Percentiles rank a stretch among this genome's conserved stretches.
These are phyloP conservation scores for Oreochromis tanganicae DNA, from an alignment of 2,113 vertebrate species.

Conservation along the genomic window DNA sequence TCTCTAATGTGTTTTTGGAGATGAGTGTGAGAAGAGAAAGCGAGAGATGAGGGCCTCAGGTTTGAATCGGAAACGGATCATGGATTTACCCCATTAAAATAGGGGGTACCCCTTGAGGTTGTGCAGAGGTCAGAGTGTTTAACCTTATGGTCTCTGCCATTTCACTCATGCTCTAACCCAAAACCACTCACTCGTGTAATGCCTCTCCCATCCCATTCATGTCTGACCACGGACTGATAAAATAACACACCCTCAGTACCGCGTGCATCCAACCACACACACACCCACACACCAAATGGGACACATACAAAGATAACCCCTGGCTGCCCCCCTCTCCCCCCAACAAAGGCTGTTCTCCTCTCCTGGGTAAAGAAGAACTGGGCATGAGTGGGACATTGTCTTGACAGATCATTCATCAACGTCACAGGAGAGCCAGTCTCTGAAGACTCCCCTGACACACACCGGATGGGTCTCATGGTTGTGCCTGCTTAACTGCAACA, in stretches of 20 bases:
- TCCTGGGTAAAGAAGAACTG: constrained; percentile 54
- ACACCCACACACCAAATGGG: constrained; percentile 18
- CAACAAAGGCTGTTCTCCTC: constrained; percentile 9
- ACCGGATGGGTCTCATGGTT: constrained; percentile 36
- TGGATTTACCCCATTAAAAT: constrained; percentile 64
- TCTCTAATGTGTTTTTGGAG: neutral
- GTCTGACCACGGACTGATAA: neutral
- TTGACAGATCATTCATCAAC: constrained; percentile 74
- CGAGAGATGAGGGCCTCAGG: neutral
- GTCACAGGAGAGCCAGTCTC: constrained; percentile 50
- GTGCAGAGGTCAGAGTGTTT: constrained; percentile 64
- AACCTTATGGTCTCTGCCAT: constrained; percentile 55
- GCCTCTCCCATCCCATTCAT: constrained; percentile 3
- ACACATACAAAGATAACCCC: constrained; percentile 30
- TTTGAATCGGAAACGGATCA: constrained; percentile 56
- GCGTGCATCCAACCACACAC: neutral
- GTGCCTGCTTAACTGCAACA: constrained; percentile 30
- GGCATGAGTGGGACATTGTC: constrained; percentile 43
- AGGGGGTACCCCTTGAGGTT: constrained; percentile 37
- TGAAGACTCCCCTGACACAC: constrained; percentile 46
- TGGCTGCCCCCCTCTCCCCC: neutral
- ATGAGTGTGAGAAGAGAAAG: neutral
- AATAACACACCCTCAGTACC: constrained; percentile 35
- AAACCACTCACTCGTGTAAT: constrained; percentile 47
- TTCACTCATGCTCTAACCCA: constrained; percentile 41